Percentiles rank a stretch among this genome's conserved stretches.
These are phyloP conservation scores for Brachionus calyciflorus DNA, from an alignment of 1,140 invertebrate genomes.

Conservation along the genomic window DNA sequence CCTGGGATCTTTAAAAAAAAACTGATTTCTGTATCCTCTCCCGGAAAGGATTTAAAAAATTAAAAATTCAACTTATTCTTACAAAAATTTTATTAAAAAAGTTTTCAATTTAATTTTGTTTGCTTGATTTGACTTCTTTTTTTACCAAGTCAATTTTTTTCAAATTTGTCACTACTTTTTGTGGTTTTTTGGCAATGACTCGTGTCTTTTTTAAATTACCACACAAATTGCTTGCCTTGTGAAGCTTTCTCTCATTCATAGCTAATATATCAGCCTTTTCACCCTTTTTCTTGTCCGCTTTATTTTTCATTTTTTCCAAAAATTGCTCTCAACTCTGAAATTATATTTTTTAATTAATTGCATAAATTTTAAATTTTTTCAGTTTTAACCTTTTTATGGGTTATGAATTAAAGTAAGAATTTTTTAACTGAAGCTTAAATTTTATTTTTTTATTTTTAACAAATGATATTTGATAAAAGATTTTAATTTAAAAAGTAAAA, in stretches of 20 bases:
- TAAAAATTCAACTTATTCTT: background rate
- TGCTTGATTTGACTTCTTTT: no score
- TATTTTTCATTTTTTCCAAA: conserved; percentile 38
- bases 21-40: no score
- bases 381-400: no score
- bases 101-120: background rate
- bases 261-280: conserved; percentile 3
- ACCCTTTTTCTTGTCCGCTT: background rate
- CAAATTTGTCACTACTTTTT: conserved; percentile 24
- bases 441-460: conserved; percentile 6
- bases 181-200: conserved; percentile 13
- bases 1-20: no score
- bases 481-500: conserved; percentile 7
- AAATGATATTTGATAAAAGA: conserved; percentile 9
- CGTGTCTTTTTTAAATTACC: conserved; percentile 31
- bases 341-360: no score
- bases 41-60: no score
- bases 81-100: background rate
- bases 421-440: background rate
- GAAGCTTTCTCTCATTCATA: conserved; percentile 7
- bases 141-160: conserved; percentile 4
- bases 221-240: conserved; percentile 14
- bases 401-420: background rate
- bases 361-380: no score
- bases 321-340: no score